These are phyloP conservation scores for Epinotia bilunana DNA, from an alignment of 2,888 invertebrate species.

Conservation along the genomic window DNA sequence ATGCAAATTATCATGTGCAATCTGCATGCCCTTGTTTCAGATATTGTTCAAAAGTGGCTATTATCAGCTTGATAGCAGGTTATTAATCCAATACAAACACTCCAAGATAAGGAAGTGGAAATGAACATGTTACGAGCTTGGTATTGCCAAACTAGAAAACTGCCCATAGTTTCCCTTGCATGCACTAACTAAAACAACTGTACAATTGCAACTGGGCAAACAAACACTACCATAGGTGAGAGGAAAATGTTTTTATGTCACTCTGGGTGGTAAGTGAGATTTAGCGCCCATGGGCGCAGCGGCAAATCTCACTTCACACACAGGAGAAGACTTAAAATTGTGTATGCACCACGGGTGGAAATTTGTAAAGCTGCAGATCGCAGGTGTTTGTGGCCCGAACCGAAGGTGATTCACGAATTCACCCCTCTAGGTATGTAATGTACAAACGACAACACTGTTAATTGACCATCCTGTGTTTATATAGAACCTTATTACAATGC, in stretches of 20 bases:
- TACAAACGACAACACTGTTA: no score
- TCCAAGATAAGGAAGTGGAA: conserved; percentile 29
- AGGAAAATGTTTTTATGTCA: background rate
- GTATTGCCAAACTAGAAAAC: background rate
- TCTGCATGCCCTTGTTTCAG: conserved; percentile 6
- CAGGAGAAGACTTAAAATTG: no score
- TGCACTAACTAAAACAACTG: background rate
- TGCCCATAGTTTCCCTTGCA: background rate
- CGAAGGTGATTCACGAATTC: no score
- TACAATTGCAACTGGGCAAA: background rate
- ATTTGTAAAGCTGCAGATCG: no score
- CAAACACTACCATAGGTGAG: background rate
- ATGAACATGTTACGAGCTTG: conserved; percentile 12
- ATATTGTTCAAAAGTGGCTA: conserved; percentile 25
- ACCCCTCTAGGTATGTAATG: no score
- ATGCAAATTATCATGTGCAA: conserved; percentile 18
- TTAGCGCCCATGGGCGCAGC: no score
- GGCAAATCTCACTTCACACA: no score
- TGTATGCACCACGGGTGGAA: no score
- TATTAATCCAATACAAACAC: conserved; percentile 41
- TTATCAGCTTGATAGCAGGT: conserved; percentile 42
- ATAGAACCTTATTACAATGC: no score
- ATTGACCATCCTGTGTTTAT: no score
- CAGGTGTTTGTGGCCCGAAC: no score
- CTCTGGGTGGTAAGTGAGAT: no score